Evolutionary conservation across 53 echinoderm and acorn worm genomes (phyloP).

Genomic region (Echinarachnius parma): DNA sequence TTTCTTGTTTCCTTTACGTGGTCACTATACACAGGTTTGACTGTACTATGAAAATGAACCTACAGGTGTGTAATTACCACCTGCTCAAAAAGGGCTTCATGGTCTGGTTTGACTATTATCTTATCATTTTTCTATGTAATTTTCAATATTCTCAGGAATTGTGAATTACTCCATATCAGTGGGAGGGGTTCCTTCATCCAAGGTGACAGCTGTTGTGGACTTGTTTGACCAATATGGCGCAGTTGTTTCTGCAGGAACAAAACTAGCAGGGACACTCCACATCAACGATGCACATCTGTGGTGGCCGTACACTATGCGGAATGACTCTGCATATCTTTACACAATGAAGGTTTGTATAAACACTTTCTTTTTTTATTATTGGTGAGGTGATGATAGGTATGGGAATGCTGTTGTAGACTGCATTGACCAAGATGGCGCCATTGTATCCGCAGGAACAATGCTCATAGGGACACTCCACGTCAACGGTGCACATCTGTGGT

Average conservation of each 20-base stretch:
- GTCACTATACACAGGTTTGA: too few relatives aligned
- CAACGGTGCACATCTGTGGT: neutral
- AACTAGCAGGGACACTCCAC: slow-evolving; percentile 36
- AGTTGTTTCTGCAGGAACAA: slow-evolving; percentile 16
- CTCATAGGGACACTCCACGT: neutral
- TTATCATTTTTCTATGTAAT: neutral
- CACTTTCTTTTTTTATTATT: too few relatives aligned
- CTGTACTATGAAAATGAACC: too few relatives aligned
- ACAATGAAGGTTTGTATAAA: slow-evolving; percentile 61
- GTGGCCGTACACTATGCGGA: slow-evolving; percentile 97
- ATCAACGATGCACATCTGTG: slow-evolving; percentile 68
- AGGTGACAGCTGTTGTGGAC: slow-evolving; percentile 36
- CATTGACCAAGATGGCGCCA: too few relatives aligned
- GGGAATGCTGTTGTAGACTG: too few relatives aligned
- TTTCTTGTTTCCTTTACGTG: too few relatives aligned
- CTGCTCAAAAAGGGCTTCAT: too few relatives aligned
- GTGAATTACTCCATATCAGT: slow-evolving; percentile 59
- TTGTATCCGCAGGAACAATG: too few relatives aligned
- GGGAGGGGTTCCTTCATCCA: slow-evolving; percentile 25
- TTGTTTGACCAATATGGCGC: slow-evolving; percentile 47
- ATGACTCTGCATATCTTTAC: slow-evolving; percentile 78
- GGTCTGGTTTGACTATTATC: too few relatives aligned
- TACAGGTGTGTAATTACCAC: too few relatives aligned
- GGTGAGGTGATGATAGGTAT: too few relatives aligned
- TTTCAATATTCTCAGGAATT: slow-evolving; percentile 50